Evolutionary conservation across 2,113 vertebrate species (phyloP).

Genomic region (Scopus umbretta): DNA sequence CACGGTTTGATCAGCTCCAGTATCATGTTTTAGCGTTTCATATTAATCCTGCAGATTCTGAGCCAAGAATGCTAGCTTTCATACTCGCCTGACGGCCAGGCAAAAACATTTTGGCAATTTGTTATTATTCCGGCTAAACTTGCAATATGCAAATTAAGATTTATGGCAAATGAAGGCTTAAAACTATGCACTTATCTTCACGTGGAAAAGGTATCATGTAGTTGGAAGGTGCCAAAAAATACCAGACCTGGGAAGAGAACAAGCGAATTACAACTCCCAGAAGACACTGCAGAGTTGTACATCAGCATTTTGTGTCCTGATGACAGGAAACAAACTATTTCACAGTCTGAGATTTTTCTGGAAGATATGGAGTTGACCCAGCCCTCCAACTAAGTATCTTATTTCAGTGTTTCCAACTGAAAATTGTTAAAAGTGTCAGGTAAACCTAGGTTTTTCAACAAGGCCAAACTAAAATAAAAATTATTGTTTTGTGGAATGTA

Average conservation of each 20-base stretch:
- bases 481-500: background rate
- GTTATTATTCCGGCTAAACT: constrained; percentile 5
- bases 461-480: background rate
- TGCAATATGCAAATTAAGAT: constrained; percentile 47
- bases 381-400: constrained; percentile 4
- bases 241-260: constrained; percentile 17
- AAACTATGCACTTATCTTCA: background rate
- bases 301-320: constrained; percentile 45
- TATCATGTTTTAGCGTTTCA: background rate
- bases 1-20: constrained; percentile 20
- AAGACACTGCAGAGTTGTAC: constrained; percentile 9
- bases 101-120: background rate
- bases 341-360: constrained; percentile 50
- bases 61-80: constrained; percentile 32
- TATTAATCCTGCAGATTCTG: background rate
- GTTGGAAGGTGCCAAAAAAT: constrained; percentile 5
- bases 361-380: constrained; percentile 23
- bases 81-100: background rate
- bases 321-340: constrained; percentile 59
- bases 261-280: background rate
- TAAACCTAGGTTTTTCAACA: constrained; percentile 40
- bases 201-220: background rate
- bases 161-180: constrained; percentile 7
- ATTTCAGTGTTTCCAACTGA: constrained; percentile 22
- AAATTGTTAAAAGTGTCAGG: constrained; percentile 25